A percentile compares a stretch with the other conserved stretches of the same genome.
Conservation (phyloP, 2,113 vertebrate genomes). For the Gallinago undulata region DNA sequence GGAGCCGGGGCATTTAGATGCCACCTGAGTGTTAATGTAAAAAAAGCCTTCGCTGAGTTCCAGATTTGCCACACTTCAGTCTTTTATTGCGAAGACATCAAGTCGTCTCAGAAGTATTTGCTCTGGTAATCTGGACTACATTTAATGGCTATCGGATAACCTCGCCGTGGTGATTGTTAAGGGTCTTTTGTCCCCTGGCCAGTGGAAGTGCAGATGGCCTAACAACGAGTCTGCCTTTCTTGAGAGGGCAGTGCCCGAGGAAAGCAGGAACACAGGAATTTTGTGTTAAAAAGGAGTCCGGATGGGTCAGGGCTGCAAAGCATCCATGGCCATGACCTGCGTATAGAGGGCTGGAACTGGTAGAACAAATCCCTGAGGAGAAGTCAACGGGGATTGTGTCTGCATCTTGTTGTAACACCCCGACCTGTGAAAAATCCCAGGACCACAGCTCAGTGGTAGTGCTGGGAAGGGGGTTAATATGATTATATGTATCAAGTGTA, state of each 20-base stretch:
- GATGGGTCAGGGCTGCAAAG: background rate
- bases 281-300: background rate
- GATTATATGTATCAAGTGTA: background rate
- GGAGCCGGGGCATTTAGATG: background rate
- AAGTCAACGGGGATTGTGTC: background rate
- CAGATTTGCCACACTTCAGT: slow-evolving; percentile 13
- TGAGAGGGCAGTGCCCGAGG: background rate
- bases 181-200: background rate
- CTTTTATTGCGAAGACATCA: slow-evolving; percentile 3
- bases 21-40: background rate
- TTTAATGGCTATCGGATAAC: slow-evolving; percentile 64
- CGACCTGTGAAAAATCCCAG: background rate
- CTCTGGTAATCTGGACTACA: slow-evolving; percentile 48
- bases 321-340: background rate
- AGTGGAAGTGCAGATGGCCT: background rate
- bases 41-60: background rate
- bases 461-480: background rate
- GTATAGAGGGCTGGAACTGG: background rate
- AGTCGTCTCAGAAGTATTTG: slow-evolving; percentile 40
- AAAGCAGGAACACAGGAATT: background rate
- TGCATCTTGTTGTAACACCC: background rate
- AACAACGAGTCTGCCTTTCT: background rate
- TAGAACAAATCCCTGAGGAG: background rate
- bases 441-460: background rate
- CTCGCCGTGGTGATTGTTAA: background rate